phyloP scores from a whole-genome alignment of 2,113 vertebrate species.

The Marmota flaviventris region DNA sequence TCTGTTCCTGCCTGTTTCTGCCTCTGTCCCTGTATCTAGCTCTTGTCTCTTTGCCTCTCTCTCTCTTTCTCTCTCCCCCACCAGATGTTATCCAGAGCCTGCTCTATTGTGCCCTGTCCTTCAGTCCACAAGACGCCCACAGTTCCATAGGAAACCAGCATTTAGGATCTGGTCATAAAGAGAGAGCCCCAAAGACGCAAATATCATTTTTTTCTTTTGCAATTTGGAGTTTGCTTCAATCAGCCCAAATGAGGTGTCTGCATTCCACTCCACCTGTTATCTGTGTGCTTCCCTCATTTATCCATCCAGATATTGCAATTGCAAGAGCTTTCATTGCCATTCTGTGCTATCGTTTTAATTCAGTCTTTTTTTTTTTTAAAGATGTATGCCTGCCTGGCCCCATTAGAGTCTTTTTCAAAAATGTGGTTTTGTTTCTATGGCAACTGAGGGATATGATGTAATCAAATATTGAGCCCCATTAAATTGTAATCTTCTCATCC shows the following conservation, averaged over 20 bases:
- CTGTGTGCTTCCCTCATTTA: not conserved
- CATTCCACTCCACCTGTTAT: not conserved
- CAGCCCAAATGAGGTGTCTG: not conserved
- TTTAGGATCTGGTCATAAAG: not conserved
- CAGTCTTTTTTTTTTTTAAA: not conserved
- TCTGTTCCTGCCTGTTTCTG: not conserved
- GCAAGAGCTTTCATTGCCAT: not conserved
- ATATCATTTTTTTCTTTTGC: not conserved
- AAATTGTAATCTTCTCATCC: not conserved
- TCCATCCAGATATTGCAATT: not conserved
- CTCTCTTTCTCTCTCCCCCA: not conserved
- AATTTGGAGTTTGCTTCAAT: not conserved
- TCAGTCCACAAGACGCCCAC: not conserved
- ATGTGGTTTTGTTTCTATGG: slow-evolving; percentile 59
- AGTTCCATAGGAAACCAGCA: not conserved
- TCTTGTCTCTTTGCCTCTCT: not conserved
- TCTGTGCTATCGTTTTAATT: slow-evolving; percentile 28
- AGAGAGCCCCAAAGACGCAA: not conserved
- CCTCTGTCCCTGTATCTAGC: not conserved
- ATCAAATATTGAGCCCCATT: slow-evolving; percentile 59
- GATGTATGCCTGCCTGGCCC: not conserved
- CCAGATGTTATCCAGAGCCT: not conserved
- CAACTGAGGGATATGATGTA: slow-evolving; percentile 33
- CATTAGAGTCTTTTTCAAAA: not conserved
- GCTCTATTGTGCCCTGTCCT: not conserved